Evolutionary conservation across 2,888 invertebrate species (phyloP).

Genomic region (Ganaspis brasiliensis): DNA sequence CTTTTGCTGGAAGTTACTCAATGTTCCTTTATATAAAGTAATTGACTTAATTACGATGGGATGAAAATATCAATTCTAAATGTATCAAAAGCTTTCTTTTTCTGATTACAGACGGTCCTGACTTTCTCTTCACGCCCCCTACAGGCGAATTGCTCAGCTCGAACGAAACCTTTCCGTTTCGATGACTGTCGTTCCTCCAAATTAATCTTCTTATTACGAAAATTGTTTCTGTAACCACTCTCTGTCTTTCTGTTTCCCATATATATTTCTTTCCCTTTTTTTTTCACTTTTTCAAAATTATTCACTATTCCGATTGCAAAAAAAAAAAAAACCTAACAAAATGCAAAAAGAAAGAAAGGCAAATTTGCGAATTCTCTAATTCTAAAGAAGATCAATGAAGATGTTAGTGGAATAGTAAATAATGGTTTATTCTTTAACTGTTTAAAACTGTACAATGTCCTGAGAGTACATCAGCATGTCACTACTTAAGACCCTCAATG

Average conservation of each 20-base stretch:
- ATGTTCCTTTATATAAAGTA: slow-evolving; percentile 12
- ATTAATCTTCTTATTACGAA: slow-evolving; percentile 28
- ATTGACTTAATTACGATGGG: not conserved
- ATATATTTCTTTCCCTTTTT: not conserved
- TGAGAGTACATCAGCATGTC: slow-evolving; percentile 36
- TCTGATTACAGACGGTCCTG: slow-evolving; percentile 30
- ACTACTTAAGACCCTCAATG: not conserved
- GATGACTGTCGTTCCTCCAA: slow-evolving; percentile 32
- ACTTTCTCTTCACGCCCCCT: slow-evolving; percentile 31
- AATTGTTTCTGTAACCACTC: not conserved
- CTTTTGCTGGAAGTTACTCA: not conserved
- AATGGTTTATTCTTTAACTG: slow-evolving; percentile 2
- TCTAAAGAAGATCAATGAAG: too few relatives aligned
- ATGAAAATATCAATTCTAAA: slow-evolving; percentile 22
- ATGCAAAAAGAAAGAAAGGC: too few relatives aligned
- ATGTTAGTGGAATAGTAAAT: too few relatives aligned
- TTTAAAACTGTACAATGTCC: slow-evolving; percentile 5
- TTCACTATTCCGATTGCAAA: too few relatives aligned
- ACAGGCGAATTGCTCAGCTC: slow-evolving; percentile 26
- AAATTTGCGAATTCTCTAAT: too few relatives aligned
- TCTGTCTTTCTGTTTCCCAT: not conserved
- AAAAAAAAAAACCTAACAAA: too few relatives aligned
- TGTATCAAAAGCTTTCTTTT: slow-evolving; percentile 32
- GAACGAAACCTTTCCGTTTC: slow-evolving; percentile 41
- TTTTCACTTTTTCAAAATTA: too few relatives aligned